Percentiles rank a stretch among this genome's conserved stretches.
These are phyloP conservation scores for Crocuta crocuta DNA, from an alignment of 2,113 vertebrate species.

Conservation along the genomic window DNA sequence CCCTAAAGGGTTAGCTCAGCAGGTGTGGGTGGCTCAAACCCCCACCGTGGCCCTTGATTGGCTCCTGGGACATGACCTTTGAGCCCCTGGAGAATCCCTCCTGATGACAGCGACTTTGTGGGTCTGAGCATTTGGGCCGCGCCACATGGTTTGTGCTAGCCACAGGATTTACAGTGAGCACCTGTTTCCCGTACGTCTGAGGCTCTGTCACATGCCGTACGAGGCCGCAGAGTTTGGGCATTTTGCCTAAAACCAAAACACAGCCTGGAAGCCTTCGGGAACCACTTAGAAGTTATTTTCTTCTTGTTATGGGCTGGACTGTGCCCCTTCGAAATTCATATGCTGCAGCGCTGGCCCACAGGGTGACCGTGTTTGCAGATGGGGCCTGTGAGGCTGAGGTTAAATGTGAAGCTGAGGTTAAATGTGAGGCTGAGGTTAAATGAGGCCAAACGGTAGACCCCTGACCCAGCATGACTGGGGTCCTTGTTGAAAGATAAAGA, in stretches of 20 bases:
- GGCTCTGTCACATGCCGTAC: background rate
- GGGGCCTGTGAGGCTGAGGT: background rate
- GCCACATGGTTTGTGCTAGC: rapidly evolving
- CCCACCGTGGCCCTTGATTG: background rate
- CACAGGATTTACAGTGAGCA: rapidly evolving
- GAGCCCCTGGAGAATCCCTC: background rate
- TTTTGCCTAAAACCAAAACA: background rate
- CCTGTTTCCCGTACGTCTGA: rapidly evolving
- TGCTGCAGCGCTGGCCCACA: background rate
- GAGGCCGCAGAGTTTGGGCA: background rate
- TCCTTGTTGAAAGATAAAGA: background rate
- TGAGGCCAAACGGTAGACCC: too few relatives aligned
- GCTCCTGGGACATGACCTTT: background rate
- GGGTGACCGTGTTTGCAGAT: background rate
- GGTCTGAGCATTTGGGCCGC: background rate
- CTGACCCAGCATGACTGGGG: background rate
- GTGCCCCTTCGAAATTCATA: too few relatives aligned
- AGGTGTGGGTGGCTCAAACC: background rate
- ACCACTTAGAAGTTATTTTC: background rate
- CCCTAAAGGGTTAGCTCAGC: background rate
- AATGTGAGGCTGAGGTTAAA: too few relatives aligned
- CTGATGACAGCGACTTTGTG: background rate
- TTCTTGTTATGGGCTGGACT: background rate
- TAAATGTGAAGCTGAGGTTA: background rate
- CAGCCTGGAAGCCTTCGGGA: background rate